Evolutionary conservation across 2,888 invertebrate genomes (phyloP).

Genomic region (Drosophila paracracens): DNA sequence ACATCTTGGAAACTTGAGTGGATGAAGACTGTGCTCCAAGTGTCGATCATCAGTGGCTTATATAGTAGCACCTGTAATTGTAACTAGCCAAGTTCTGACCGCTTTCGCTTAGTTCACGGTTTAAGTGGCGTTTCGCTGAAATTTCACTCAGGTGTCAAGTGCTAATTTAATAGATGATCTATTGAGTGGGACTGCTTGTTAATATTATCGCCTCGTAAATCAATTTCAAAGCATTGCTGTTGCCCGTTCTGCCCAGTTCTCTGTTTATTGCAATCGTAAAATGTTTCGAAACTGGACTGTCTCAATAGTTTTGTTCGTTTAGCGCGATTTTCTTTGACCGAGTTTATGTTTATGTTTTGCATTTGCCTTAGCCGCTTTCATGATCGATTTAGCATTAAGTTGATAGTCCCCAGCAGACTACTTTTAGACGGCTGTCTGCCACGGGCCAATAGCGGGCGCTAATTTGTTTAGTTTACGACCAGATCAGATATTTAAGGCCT

Average conservation of each 20-base stretch:
- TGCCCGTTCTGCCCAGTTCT: neutral
- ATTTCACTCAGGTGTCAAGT: conserved; percentile 34
- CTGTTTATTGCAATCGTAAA: conserved; percentile 73
- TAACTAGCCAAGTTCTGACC: neutral
- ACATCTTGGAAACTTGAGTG: conserved; percentile 39
- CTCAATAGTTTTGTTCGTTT: conserved; percentile 16
- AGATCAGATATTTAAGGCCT: conserved; percentile 49
- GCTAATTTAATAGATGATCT: conserved; percentile 47
- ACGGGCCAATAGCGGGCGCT: conserved; percentile 18
- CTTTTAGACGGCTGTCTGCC: conserved; percentile 24
- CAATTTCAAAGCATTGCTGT: conserved; percentile 43
- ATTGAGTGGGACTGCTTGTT: conserved; percentile 21
- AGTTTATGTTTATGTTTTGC: conserved; percentile 51
- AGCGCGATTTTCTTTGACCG: conserved; percentile 31
- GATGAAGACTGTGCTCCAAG: conserved; percentile 49
- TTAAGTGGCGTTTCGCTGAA: conserved; percentile 22
- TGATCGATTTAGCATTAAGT: conserved; percentile 66
- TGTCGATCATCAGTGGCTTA: conserved; percentile 24
- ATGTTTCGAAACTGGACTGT: conserved; percentile 36
- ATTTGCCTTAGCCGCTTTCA: conserved; percentile 46
- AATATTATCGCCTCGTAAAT: conserved; percentile 67
- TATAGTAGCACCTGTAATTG: conserved; percentile 38
- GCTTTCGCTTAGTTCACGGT: conserved; percentile 19
- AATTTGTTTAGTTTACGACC: conserved; percentile 66
- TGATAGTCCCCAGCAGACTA: conserved; percentile 35